Evolutionary conservation across 2,888 invertebrate species (phyloP).

Genomic region (Gortyna flavago): DNA sequence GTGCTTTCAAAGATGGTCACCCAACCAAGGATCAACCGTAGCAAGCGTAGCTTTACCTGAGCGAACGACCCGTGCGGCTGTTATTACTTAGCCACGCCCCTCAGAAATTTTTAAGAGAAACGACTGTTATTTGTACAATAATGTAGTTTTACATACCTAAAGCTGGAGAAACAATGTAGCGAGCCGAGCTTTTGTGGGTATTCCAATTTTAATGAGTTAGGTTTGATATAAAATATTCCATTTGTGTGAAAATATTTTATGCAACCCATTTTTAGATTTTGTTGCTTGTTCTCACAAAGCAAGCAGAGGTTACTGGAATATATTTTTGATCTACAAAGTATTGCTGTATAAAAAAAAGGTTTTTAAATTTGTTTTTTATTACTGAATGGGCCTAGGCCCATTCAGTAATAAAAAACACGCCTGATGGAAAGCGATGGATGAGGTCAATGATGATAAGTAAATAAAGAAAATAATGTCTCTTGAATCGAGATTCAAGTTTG

Average conservation of each 20-base stretch:
- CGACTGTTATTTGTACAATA: conserved; percentile 30
- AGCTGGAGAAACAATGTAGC: conserved; percentile 32
- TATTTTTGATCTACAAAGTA: background rate
- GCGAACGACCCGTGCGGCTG: background rate
- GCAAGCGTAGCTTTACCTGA: background rate
- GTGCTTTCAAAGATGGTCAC: background rate
- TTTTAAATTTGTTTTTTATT: background rate
- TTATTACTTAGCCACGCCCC: background rate
- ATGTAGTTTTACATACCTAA: conserved; percentile 51
- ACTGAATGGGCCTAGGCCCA: too few species aligned
- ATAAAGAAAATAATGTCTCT: background rate
- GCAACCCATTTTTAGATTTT: conserved; percentile 26
- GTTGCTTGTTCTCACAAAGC: conserved; percentile 2
- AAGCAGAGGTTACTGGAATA: background rate
- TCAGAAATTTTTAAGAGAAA: conserved; percentile 17
- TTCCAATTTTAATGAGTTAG: conserved; percentile 57
- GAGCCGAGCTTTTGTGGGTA: conserved; percentile 26
- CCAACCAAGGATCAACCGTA: too few species aligned
- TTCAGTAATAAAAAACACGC: too few species aligned
- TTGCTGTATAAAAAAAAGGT: background rate
- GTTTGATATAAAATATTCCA: conserved; percentile 54
- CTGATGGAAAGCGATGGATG: too few species aligned
- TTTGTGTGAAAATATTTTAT: conserved; percentile 42
- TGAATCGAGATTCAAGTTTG: background rate
- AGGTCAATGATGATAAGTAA: too few species aligned